Base-by-base conservation (phyloP, 2,888 invertebrate species). In the Girardia tigrina region DNA sequence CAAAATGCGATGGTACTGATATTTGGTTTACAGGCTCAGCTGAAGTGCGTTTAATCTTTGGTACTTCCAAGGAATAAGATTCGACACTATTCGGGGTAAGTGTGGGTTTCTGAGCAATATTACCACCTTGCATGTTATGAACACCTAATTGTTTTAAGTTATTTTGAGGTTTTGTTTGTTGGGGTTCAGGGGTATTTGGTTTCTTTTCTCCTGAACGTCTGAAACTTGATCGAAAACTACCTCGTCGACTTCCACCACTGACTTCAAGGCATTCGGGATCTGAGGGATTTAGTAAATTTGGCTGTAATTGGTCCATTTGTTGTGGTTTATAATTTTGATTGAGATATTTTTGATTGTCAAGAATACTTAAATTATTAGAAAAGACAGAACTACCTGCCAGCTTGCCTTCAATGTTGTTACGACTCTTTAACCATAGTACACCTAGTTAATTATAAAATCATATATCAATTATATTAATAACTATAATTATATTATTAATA, bases 221-320 rank as follows among this genome's bases (percentile, higher is more conserved):
- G 42, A 76, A 76, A 23, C 73, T 75, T 23, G 76, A 76, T 16
- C 73, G 73, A 42, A 76, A 76, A 23, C 56, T 56, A n/a, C 76
- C 76, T 12, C 76, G 42, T 26, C 76, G 36, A 28, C 76, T 76
- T 2, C 76, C 76, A 12, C 76, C 76, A 69, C 73, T 75, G 1
- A 76, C 76, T 42, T 76, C 73, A 23, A 76, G 72, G 28, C 73
- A 42, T 20, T 69, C 75, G 1, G 70, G 70, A n/a, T 69, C 28
- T 2, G 28, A 29, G 2, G 70, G 75, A 26, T 74, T 74, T 26
- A 71, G 71, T 28, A 29, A 23, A 29, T 71, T 56, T 56, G 56
- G 56, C n/a, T 56, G 56, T 56, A 56, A 56, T 56, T 56, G 56
- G 23, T 56, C 56, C 56, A 56, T 56, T 56, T 56, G 56, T n/a